These are phyloP conservation scores for Saimiri boliviensis DNA, from an alignment of 2,113 vertebrate species.

Conservation along the genomic window DNA sequence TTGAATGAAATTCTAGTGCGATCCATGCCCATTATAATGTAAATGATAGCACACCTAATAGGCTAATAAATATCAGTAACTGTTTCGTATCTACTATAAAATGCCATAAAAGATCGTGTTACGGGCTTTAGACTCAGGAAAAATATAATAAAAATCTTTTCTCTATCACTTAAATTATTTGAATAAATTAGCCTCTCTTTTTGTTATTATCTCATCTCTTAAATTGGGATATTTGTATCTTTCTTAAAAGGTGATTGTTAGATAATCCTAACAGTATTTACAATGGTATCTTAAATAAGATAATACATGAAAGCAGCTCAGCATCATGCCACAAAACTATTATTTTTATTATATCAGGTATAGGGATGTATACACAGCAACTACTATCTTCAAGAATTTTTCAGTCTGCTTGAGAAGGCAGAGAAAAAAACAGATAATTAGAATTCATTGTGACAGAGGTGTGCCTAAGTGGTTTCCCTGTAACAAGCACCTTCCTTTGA, in stretches of 20 bases:
- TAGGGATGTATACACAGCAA: neutral
- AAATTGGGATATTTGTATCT: neutral
- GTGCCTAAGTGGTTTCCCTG: neutral
- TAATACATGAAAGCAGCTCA: neutral
- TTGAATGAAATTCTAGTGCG: slow-evolving; percentile 19
- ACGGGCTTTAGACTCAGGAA: neutral
- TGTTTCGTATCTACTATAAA: neutral
- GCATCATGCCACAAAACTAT: neutral
- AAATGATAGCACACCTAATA: neutral
- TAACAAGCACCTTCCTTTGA: neutral
- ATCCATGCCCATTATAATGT: neutral
- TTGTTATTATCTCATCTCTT: neutral
- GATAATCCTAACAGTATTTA: neutral
- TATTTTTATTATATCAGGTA: neutral
- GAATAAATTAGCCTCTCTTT: neutral
- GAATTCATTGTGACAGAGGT: neutral
- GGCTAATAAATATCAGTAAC: neutral
- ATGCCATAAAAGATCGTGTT: neutral
- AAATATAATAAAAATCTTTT: neutral
- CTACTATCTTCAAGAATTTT: neutral
- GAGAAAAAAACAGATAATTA: neutral
- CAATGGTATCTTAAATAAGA: neutral
- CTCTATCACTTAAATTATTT: neutral
- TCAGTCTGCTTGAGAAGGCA: neutral
- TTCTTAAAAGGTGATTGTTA: neutral